Percentiles rank a stretch among this genome's conserved stretches.
Conservation (phyloP, 2,888 invertebrate species). For the Nemapogon koenigi region DNA sequence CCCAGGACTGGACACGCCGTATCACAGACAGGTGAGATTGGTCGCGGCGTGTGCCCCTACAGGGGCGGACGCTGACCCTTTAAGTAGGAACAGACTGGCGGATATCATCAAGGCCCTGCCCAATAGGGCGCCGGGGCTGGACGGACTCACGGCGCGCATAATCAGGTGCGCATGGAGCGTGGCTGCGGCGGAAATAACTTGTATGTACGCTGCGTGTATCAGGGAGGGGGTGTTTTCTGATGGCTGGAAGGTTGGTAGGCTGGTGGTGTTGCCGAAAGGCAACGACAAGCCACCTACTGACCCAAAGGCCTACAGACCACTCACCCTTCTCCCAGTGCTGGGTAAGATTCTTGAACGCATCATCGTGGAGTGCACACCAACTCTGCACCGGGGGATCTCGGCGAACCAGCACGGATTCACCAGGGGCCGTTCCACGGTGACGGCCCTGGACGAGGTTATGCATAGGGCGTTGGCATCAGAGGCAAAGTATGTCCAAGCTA, state of each 20-base stretch:
- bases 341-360: conserved; percentile 24
- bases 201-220: background rate
- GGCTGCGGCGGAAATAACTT: background rate
- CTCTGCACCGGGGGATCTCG: conserved; percentile 11
- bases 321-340: conserved; percentile 22
- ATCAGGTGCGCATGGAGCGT: conserved; percentile 3
- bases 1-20: background rate
- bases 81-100: background rate
- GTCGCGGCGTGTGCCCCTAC: background rate
- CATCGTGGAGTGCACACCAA: conserved; percentile 17
- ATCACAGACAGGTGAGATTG: background rate
- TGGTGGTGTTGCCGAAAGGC: too few species aligned
- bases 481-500: conserved; percentile 18
- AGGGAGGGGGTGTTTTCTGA: conserved; percentile 8
- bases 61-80: background rate
- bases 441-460: conserved; percentile 19
- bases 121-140: conserved; percentile 6
- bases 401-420: conserved; percentile 24
- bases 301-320: conserved; percentile 22
- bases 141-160: conserved; percentile 5
- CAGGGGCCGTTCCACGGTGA: conserved; percentile 20
- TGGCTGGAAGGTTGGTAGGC: conserved; percentile 3
- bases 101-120: background rate
- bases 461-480: background rate
- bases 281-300: conserved; percentile 17